phyloP scores from a whole-genome alignment of 2,797 vertebrate species.

The Acanthurus leucopareius region DNA sequence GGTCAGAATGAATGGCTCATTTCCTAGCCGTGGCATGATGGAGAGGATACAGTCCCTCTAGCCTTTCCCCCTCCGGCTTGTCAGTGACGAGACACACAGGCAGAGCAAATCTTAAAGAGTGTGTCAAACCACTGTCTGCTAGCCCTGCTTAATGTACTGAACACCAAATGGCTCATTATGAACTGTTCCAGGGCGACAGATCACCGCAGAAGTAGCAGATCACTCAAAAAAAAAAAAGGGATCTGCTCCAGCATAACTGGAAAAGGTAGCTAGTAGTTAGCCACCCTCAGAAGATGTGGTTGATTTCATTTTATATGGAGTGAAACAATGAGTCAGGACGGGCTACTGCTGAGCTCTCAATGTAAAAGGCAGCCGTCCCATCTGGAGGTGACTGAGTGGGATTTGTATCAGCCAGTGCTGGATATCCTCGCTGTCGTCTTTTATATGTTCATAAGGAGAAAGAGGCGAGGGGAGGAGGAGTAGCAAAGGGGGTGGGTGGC shows the following conservation, averaged over 20 bases:
- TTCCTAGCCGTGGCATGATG: conserved; percentile 77
- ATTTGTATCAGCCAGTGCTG: conserved; percentile 70
- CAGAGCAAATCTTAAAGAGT: conserved; percentile 49
- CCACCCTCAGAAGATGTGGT: conserved; percentile 72
- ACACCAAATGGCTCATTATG: conserved; percentile 62
- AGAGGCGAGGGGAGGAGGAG: conserved; percentile 32
- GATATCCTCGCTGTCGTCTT: conserved; percentile 78
- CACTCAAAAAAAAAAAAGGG: conserved; percentile 20
- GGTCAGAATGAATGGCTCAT: conserved; percentile 78
- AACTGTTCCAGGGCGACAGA: conserved; percentile 47
- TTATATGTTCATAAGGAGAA: conserved; percentile 65
- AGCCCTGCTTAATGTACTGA: conserved; percentile 61
- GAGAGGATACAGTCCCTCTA: conserved; percentile 69
- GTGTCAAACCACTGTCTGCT: conserved; percentile 71
- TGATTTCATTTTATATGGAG: conserved; percentile 83
- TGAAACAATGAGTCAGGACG: conserved; percentile 79
- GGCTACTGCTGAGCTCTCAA: conserved; percentile 71
- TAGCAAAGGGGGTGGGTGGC: conserved; percentile 14
- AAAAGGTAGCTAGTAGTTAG: conserved; percentile 62
- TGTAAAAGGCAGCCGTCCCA: conserved; percentile 73
- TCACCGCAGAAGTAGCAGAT: conserved; percentile 44
- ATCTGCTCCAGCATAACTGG: conserved; percentile 53
- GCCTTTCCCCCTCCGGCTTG: conserved; percentile 59
- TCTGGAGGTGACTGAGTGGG: conserved; percentile 76
- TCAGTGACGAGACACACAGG: conserved; percentile 61